Conservation (phyloP, 2,113 vertebrate genomes). For the Camelus dromedarius region DNA sequence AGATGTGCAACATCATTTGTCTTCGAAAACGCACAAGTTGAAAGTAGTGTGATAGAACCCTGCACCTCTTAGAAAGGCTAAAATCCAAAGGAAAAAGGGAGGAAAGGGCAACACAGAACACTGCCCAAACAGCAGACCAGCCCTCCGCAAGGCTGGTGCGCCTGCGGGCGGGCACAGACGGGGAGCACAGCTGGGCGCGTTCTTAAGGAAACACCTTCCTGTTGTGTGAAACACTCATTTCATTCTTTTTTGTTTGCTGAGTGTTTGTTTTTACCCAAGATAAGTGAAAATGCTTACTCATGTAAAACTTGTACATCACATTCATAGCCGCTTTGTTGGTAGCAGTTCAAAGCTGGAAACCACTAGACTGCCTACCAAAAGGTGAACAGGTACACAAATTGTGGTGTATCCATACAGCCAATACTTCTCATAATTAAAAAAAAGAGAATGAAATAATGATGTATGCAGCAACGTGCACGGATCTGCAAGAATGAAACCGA, state of each 20-base stretch:
- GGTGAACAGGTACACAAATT: background rate
- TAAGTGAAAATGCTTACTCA: background rate
- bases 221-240: background rate
- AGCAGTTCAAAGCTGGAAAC: background rate
- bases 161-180: accelerated
- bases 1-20: background rate
- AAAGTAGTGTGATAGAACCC: background rate
- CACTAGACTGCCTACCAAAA: accelerated
- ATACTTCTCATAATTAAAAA: no score
- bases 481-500: no score
- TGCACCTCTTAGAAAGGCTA: background rate
- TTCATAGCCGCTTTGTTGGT: background rate
- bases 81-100: background rate
- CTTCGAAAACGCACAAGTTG: background rate
- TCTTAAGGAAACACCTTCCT: background rate
- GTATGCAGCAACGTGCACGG: accelerated
- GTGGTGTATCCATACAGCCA: accelerated
- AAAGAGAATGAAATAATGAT: background rate
- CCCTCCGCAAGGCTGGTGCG: accelerated
- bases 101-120: no score
- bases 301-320: no score
- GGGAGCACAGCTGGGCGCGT: background rate
- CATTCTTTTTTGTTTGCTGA: background rate
- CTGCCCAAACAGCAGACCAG: background rate
- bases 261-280: background rate